Evolutionary conservation across 2,888 invertebrate genomes (phyloP).

Genomic region (Patella ulyssiponensis): DNA sequence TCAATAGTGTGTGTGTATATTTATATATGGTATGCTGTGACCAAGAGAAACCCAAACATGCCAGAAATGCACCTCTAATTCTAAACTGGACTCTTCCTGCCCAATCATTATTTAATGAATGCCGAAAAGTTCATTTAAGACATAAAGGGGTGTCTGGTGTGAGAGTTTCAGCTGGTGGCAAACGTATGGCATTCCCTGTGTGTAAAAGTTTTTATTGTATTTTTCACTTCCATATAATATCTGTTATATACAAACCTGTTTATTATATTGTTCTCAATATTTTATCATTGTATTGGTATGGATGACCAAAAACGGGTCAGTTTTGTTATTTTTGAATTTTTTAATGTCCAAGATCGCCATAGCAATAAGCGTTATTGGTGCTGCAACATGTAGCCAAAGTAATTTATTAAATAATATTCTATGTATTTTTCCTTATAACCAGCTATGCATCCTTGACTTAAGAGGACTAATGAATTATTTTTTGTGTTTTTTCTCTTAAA

Average conservation of each 20-base stretch:
- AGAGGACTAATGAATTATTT: neutral
- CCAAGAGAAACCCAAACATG: slow-evolving; percentile 1
- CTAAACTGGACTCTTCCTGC: neutral
- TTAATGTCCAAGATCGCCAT: neutral
- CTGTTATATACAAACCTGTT: slow-evolving; percentile 10
- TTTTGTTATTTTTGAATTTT: slow-evolving; percentile 2
- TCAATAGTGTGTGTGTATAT: slow-evolving; percentile 6
- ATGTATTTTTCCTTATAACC: slow-evolving; percentile 8
- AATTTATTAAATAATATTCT: slow-evolving; percentile 1
- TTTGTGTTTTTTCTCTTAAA: neutral
- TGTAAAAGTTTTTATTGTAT: slow-evolving; percentile 7
- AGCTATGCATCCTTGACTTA: slow-evolving; percentile 7
- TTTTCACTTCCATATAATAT: slow-evolving; percentile 11
- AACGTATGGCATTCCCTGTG: slow-evolving; percentile 9
- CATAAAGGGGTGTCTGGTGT: too few species aligned
- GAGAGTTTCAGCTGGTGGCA: neutral
- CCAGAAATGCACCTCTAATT: neutral
- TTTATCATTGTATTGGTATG: slow-evolving; percentile 2
- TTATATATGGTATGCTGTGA: slow-evolving; percentile 9
- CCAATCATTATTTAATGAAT: too few species aligned
- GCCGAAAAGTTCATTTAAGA: too few species aligned
- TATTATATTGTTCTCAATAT: neutral
- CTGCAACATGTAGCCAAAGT: slow-evolving; percentile 9
- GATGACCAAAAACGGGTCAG: slow-evolving; percentile 11
- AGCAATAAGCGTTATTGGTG: slow-evolving; percentile 10